These are phyloP conservation scores for Oxyscelio sp. DNA, from an alignment of 2,888 invertebrate genomes.

Conservation along the genomic window DNA sequence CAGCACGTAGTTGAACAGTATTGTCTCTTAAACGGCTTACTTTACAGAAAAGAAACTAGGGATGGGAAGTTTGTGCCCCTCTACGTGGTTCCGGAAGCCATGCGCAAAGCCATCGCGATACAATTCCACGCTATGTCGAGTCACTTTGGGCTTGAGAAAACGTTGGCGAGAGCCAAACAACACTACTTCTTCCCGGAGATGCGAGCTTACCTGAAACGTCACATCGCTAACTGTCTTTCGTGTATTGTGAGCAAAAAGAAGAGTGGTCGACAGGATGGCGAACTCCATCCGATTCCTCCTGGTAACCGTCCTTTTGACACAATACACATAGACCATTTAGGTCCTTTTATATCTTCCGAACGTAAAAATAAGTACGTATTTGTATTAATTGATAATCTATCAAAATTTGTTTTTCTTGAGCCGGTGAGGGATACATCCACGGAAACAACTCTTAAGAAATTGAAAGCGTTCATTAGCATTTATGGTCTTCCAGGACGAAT, in stretches of 20 bases:
- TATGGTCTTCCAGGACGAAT: constrained; percentile 60
- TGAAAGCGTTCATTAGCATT: constrained; percentile 37
- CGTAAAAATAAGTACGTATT: constrained; percentile 66
- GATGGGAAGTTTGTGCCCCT: not conserved
- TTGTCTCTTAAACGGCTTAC: too few species aligned
- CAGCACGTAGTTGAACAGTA: too few species aligned
- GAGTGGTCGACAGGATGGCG: constrained; percentile 48
- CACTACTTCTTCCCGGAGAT: constrained; percentile 73
- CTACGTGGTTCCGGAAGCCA: not conserved
- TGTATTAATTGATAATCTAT: constrained; percentile 66
- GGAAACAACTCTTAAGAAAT: constrained; percentile 13
- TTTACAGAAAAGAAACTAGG: too few species aligned
- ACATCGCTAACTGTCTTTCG: constrained; percentile 71
- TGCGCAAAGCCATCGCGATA: too few species aligned
- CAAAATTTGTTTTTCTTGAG: constrained; percentile 61
- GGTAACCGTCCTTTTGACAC: too few species aligned
- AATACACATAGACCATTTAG: constrained; percentile 68
- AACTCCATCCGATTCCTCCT: too few species aligned
- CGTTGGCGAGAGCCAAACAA: constrained; percentile 24
- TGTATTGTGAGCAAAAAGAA: constrained; percentile 71
- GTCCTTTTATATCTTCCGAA: constrained; percentile 55
- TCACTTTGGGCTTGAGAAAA: constrained; percentile 72
- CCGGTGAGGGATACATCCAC: constrained; percentile 55
- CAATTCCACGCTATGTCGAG: too few species aligned
- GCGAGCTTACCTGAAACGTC: constrained; percentile 65